Percentiles rank a stretch among this genome's conserved stretches.
These are phyloP conservation scores for Anastrepha obliqua DNA, from an alignment of 1,140 invertebrate genomes.

Conservation along the genomic window DNA sequence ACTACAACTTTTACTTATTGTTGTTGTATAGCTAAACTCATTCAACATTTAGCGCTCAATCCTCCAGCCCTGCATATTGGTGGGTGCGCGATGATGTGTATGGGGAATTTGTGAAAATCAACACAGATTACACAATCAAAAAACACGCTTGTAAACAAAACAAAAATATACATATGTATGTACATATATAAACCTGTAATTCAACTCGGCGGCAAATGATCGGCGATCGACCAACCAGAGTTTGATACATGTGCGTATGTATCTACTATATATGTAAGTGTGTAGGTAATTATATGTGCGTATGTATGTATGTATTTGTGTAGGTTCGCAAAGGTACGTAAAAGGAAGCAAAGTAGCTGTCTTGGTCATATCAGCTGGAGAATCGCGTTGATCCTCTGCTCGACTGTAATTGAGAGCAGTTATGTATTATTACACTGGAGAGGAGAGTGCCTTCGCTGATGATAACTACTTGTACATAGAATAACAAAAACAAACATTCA, in stretches of 20 bases:
- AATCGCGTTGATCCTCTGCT: not conserved
- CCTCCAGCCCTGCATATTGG: not conserved
- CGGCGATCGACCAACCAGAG: no score
- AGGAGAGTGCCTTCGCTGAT: not conserved
- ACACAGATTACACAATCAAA: conserved; percentile 41
- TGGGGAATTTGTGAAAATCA: conserved; percentile 38
- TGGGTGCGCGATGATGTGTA: conserved; percentile 21
- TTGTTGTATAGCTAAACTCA: not conserved
- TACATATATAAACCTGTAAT: conserved; percentile 17
- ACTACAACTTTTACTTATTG: not conserved
- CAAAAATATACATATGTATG: not conserved
- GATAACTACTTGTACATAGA: not conserved
- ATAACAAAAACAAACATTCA: conserved; percentile 12
- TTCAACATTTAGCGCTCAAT: not conserved
- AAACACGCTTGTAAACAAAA: conserved; percentile 7
- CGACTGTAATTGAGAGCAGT: not conserved
- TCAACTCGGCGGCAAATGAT: not conserved
- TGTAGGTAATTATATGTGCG: not conserved
- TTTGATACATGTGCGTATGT: no score
- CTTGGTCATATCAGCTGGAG: not conserved
- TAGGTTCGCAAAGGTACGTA: not conserved
- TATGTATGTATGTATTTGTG: not conserved
- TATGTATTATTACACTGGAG: not conserved
- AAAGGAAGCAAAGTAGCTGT: not conserved
- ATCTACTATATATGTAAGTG: not conserved